Evolutionary conservation across 2,888 invertebrate genomes (phyloP).

Genomic region (Cantharis lateralis): DNA sequence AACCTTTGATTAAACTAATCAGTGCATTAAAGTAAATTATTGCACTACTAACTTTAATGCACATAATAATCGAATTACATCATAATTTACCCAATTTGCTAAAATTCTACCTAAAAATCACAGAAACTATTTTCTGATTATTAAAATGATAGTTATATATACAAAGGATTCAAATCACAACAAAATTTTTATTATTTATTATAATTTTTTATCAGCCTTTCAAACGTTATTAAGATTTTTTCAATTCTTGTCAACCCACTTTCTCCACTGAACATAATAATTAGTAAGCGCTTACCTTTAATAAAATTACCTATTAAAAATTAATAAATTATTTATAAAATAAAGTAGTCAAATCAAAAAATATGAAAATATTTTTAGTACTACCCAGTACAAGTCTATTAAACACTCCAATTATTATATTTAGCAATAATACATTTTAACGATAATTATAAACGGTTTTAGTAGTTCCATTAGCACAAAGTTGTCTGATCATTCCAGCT

Average conservation of each 20-base stretch:
- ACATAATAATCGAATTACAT: not conserved
- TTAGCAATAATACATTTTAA: slow-evolving; percentile 7
- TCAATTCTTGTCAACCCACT: not conserved
- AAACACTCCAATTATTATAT: not conserved
- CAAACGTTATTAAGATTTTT: not conserved
- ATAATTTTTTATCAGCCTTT: not conserved
- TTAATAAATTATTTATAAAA: not conserved
- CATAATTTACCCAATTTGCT: not conserved
- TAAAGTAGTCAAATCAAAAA: not conserved
- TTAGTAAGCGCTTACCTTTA: not conserved
- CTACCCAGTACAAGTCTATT: not conserved
- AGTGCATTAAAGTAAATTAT: not conserved
- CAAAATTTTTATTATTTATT: not conserved
- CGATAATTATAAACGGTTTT: slow-evolving; percentile 25
- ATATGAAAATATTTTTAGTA: not conserved
- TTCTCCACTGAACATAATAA: not conserved
- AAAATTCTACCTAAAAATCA: not conserved
- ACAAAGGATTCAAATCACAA: not conserved
- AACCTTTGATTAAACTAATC: not conserved
- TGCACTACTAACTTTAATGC: slow-evolving; percentile 1
- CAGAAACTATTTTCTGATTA: not conserved
- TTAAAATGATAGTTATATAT: not conserved
- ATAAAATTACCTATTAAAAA: not conserved
- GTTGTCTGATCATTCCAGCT: slow-evolving; percentile 15
- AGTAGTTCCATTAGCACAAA: not conserved